Evolutionary conservation across 2,113 vertebrate genomes (phyloP), one percentile per base, ranked within the genome.

Genomic region (Oncorhynchus kisutch): DNA sequence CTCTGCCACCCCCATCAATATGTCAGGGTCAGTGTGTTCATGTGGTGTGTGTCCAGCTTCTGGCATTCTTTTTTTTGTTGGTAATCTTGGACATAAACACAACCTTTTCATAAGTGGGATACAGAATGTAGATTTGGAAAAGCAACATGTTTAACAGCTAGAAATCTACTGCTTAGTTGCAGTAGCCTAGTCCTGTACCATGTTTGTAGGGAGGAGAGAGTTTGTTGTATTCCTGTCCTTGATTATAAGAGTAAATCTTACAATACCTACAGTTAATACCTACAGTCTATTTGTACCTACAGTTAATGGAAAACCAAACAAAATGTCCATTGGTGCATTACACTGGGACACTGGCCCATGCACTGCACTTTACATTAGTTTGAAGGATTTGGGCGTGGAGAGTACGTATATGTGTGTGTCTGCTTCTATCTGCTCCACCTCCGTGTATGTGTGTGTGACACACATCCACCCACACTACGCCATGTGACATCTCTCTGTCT

Each of bases 401-500:
- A 18, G 51, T 54, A 14, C 0, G 51, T 18, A 54, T 18, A 54
- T 54, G 39, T 86, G 57, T 81, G 75, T 79, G 79, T 82, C 76
- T 79, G 76, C 68, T 70, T 20, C 27, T n/a, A 49, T 49, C 27
- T 4, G 20, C n/a, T 20, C 3, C 68, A 45, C 27, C 16, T 74
- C 64, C 64, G 24, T 62, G 16, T 49, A 13, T 39, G 48, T 78
- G 74, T 39, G 81, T 71, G 66, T 64, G 68, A 76, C 59, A 62
- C n/a, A 62, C 59, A 22, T 62, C 59, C 59, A 62, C 59, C 59
- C 59, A 62, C 59, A 62, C 89, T 87, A 82, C 80, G 81, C 87
- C 84, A 87, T 73, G 88, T 93, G 91, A 93, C 91, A 92, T 86
- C 81, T 85, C 89, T 88, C 88, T 88, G 87, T 93, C 90, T 92